phyloP scores from a whole-genome alignment of 2,113 vertebrate species.

The Corythornis madagascariensis region DNA sequence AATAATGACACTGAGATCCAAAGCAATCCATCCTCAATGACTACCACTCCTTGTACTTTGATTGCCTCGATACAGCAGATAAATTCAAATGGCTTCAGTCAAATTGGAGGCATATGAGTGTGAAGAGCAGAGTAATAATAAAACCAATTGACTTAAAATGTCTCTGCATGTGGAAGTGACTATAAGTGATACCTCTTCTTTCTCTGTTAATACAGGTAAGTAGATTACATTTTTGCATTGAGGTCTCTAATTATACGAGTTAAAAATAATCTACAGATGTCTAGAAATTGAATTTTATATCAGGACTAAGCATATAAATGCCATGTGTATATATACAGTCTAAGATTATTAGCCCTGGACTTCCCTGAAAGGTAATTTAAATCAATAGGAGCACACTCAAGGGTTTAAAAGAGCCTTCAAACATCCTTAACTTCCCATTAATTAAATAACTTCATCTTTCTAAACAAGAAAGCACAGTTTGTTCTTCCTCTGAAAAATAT shows the following conservation, averaged over 20 bases:
- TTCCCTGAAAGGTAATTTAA: not conserved
- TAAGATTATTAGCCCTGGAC: not conserved
- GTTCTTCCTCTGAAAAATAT: not conserved
- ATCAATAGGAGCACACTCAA: not conserved
- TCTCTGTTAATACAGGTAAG: not conserved
- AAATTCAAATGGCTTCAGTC: conserved; percentile 42
- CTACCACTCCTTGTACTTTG: conserved; percentile 36
- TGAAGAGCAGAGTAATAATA: conserved; percentile 59
- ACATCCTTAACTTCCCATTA: not conserved
- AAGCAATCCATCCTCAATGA: conserved; percentile 50
- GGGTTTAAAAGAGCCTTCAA: not conserved
- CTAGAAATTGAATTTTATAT: not conserved
- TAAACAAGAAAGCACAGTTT: not conserved
- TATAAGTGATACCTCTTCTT: not conserved
- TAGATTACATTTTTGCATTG: not conserved
- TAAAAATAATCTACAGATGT: not conserved
- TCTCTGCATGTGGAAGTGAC: conserved; percentile 1
- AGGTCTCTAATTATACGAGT: not conserved
- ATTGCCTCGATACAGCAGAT: conserved; percentile 39
- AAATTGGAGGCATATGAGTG: conserved; percentile 44
- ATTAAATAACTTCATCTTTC: not conserved
- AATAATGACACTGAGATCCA: conserved; percentile 1
- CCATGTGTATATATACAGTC: not conserved
- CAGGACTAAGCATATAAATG: not conserved
- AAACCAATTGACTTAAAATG: conserved; percentile 36